Base-by-base conservation (phyloP, 2,888 invertebrate genomes). In the Ichneumon xanthorius region DNA sequence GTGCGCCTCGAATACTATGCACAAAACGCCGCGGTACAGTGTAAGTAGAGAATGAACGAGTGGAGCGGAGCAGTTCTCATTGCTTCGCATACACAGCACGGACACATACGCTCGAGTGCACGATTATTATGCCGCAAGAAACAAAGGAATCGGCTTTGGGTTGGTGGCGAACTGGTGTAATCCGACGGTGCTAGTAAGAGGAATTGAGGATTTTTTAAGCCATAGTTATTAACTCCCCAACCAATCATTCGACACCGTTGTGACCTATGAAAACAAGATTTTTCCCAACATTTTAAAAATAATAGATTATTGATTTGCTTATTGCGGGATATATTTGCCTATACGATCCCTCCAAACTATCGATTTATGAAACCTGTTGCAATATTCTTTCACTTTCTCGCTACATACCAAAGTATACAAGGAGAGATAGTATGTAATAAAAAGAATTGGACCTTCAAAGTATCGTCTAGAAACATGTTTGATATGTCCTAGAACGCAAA, bases 51-150 rank as follows among this genome's bases (percentile, higher is more conserved):
- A 58, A 58, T 58, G 26, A 22, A 26, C 11, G 26, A 26, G 11
- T 3, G 26, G 33, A 30, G 37, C 30, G 30, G n/a, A 6, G 26
- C 19, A 26, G n/a, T 77, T 55, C 37, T 14, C 77, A 22, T 58
- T 68, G 77, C 61, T 58, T 77, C 55, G 68, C 68, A 45, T 68
- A 77, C 19, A 40, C 26, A 48, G 45, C 14, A 55, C 22, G 22
- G 63, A 45, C 30, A 68, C 40, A 58, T 45, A 77, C 45, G 68
- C 68, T 37, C 68, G 55, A 77, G 67, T 68, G 68, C 77, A 19
- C 77, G 45, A 77, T 77, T 68, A 77, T 68, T 58, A 45, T 68
- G 75, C 22, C 77, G 30, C 55, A 58, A 40, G 68, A 68, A 67
- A 68, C 77, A 77, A 77, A 58, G 68, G 68, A 75, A 68, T 77